Conservation (phyloP, 2,888 invertebrate genomes). For the Meganola albula region DNA sequence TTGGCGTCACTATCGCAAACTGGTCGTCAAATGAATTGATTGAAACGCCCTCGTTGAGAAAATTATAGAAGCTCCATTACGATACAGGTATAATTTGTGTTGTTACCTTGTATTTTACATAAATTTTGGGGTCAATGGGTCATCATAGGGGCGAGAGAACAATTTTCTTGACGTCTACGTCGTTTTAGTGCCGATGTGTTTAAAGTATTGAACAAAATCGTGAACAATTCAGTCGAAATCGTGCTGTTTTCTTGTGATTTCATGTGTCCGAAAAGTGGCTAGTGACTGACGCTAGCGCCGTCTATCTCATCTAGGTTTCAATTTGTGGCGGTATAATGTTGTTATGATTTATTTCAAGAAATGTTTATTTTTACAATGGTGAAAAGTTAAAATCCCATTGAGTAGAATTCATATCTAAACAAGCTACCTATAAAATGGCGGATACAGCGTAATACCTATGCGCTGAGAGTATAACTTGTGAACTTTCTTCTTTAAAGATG, state of each 20-base stretch:
- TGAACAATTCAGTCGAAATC: constrained; percentile 22
- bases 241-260: constrained; percentile 15
- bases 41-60: constrained; percentile 67
- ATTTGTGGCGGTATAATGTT: constrained; percentile 48
- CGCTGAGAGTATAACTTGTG: too few species aligned
- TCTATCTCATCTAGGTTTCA: constrained; percentile 42
- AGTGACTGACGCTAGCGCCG: constrained; percentile 64
- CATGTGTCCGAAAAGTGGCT: constrained; percentile 21
- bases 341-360: constrained; percentile 3
- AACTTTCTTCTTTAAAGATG: too few species aligned
- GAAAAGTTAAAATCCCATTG: too few species aligned
- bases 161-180: constrained; percentile 3
- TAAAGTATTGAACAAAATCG: too few species aligned
- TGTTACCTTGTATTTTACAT: neutral
- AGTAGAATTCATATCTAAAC: constrained; percentile 13
- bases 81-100: constrained; percentile 25
- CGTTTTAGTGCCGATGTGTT: constrained; percentile 8
- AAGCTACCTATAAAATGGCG: constrained; percentile 34
- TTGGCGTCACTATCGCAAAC: constrained; percentile 61
- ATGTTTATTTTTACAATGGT: too few species aligned
- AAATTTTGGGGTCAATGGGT: too few species aligned
- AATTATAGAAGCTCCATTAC: constrained; percentile 46
- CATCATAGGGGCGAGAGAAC: too few species aligned
- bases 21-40: constrained; percentile 41
- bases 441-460: constrained; percentile 14